Conservation (phyloP, 2,888 invertebrate genomes). For the Syritta pipiens region DNA sequence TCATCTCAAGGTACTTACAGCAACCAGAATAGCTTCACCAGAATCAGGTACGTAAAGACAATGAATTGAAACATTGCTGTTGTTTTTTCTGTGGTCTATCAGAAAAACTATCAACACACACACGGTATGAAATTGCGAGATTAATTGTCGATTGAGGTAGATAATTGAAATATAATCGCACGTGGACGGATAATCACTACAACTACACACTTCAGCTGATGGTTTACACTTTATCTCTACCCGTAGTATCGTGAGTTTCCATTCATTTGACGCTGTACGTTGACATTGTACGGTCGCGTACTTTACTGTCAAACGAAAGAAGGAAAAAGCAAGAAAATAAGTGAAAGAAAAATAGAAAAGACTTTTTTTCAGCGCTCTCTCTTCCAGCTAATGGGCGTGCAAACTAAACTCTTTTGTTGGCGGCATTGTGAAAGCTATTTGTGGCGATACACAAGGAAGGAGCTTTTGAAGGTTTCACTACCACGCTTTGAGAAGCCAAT, state of each 20-base stretch:
- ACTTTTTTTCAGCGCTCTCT: background rate
- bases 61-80: conserved; percentile 48
- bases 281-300: conserved; percentile 35
- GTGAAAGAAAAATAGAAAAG: too few relatives aligned
- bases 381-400: conserved; percentile 5
- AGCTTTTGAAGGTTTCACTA: too few relatives aligned
- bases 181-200: conserved; percentile 54
- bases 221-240: conserved; percentile 4
- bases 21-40: conserved; percentile 53
- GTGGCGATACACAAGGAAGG: too few relatives aligned
- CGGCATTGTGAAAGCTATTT: conserved; percentile 4
- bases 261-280: conserved; percentile 33
- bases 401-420: background rate
- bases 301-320: background rate
- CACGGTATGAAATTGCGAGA: background rate
- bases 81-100: too few relatives aligned
- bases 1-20: conserved; percentile 43
- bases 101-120: too few relatives aligned
- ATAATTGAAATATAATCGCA: conserved; percentile 34
- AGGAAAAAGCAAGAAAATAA: too few relatives aligned
- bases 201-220: conserved; percentile 36
- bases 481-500: too few relatives aligned
- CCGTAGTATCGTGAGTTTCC: conserved; percentile 1
- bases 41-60: conserved; percentile 34
- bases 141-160: background rate